Conservation (phyloP, 2,113 vertebrate species). For the Lipophrys pholis region DNA sequence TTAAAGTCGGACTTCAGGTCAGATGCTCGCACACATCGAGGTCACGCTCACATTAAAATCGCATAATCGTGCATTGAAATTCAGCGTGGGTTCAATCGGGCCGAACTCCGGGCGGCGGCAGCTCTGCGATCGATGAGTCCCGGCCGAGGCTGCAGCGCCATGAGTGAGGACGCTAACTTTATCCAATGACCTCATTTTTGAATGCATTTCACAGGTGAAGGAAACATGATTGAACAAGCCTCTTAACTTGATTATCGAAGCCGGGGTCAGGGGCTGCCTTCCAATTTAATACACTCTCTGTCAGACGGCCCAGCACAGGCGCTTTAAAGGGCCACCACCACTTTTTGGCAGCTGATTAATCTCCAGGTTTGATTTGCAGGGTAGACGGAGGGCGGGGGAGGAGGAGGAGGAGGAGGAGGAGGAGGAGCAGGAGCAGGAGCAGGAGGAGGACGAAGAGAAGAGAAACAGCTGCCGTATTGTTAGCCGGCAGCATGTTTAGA, state of each 20-base stretch:
- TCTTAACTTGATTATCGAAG: slow-evolving; percentile 54
- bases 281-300: slow-evolving; percentile 33
- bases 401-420: too few relatives aligned
- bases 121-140: too few relatives aligned
- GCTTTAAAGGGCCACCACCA: background rate
- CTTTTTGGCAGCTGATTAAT: slow-evolving; percentile 29
- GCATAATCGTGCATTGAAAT: too few relatives aligned
- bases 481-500: slow-evolving; percentile 9
- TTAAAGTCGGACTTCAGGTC: too few relatives aligned
- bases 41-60: too few relatives aligned
- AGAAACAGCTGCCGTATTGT: background rate
- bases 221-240: slow-evolving; percentile 32
- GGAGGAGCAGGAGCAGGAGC: too few relatives aligned
- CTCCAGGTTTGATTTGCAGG: slow-evolving; percentile 22
- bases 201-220: slow-evolving; percentile 37
- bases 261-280: slow-evolving; percentile 28
- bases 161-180: slow-evolving; percentile 12
- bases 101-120: too few relatives aligned
- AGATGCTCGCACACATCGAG: too few relatives aligned
- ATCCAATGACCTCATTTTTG: slow-evolving; percentile 43
- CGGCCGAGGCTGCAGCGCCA: too few relatives aligned
- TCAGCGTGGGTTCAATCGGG: too few relatives aligned
- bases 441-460: slow-evolving; percentile 1
- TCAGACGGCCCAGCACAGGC: background rate
- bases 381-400: background rate